Conservation (phyloP, 2,113 vertebrate genomes). For the human (Homo sapiens) region GRCh38 chr14:39855501-39856000, state of each 20-base stretch:
- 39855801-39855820: not conserved
- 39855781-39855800: not conserved
- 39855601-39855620: not conserved
- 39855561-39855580: not conserved
- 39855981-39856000: conserved; percentile 67
- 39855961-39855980: conserved; percentile 49
- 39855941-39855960: conserved; percentile 47
- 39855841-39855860: conserved; percentile 60
- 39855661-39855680: not conserved
- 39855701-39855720: not conserved
- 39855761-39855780: not conserved
- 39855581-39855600: not conserved
- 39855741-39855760: not conserved
- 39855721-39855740: not conserved
- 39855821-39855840: conserved; percentile 18
- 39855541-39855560: not conserved
- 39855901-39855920: conserved; percentile 23
- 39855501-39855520: conserved; percentile 16
- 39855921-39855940: conserved; percentile 50
- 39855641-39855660: not conserved
- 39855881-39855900: conserved; percentile 24
- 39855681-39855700: not conserved
- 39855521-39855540: not conserved
- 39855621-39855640: not conserved
- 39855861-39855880: conserved; percentile 59